These are phyloP conservation scores for Miniopterus natalensis DNA, from an alignment of 2,113 vertebrate species.

Conservation along the genomic window DNA sequence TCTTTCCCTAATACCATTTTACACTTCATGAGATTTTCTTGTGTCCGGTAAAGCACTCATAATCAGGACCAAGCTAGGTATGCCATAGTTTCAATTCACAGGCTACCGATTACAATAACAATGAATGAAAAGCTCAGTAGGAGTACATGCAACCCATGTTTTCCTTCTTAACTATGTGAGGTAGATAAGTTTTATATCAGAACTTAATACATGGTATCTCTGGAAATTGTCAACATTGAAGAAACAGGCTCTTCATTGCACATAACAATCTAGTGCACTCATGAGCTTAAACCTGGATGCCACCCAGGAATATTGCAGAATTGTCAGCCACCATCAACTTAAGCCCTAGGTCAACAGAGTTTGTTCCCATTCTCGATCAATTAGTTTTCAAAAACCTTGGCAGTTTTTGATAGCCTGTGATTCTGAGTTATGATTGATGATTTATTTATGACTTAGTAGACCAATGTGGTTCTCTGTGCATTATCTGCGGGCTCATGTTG, in stretches of 20 bases:
- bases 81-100: not conserved
- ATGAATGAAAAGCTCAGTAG: not conserved
- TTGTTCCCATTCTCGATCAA: not conserved
- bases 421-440: slow-evolving; percentile 4
- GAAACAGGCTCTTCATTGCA: not conserved
- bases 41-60: not conserved
- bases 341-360: not conserved
- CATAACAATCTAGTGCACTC: not conserved
- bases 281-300: not conserved
- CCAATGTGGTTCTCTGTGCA: not conserved
- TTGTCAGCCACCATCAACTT: not conserved
- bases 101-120: not conserved
- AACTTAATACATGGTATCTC: not conserved
- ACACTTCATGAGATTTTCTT: not conserved
- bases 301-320: not conserved
- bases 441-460: not conserved
- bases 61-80: not conserved
- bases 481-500: not conserved
- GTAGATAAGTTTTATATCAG: not conserved
- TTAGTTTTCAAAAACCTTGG: not conserved
- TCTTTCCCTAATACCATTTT: not conserved
- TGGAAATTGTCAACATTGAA: not conserved
- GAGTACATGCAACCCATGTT: not conserved
- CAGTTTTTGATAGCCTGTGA: not conserved
- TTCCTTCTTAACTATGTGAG: not conserved